Base-by-base conservation (phyloP, 30 jellyfish, hydroid and myxozoan species). In the Haliclystus octoradiatus region DNA sequence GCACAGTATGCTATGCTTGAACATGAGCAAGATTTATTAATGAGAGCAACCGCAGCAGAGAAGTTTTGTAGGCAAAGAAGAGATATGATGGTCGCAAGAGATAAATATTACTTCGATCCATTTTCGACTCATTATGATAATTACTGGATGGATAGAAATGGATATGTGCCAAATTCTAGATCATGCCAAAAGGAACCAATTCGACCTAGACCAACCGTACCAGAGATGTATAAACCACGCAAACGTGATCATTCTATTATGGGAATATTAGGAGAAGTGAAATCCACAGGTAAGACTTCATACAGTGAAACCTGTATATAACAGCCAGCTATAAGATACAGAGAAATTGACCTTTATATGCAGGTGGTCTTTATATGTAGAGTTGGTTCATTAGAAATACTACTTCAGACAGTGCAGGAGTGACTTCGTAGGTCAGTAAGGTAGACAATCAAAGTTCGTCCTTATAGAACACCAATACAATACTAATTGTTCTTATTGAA, bases 1-100 rank as follows among this genome's bases (percentile, higher is more conserved):
- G 86, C 92, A 52, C 57, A 87, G 33, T 79, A 77, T 31, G 96
- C 96, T 0, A 52, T 75, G 67, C 30, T 78, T 35, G 96, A 86
- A 33, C 94, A 76, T n/a, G 94, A 84, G 70, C 88, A 77, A 57
- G 93, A 84, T 52, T 25, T 74, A 52, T 68, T 75, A 0, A 62
- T 75, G 7, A n/a, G 25, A 26, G 30, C 30, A 13, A 5, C 68
- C 26, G 23, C 30, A 12, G 30, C 68, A 5, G 68, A 40, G 14
- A 40, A 40, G 57, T 40, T 5, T 40, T 5, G 14, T 19, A 9
- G 57, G 9, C 57, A 40, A 40, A 9, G 57, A 40, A 9, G 57
- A 5, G 14, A 40, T 40, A 19, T 19, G 57, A 40, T 40, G 57
- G 57, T 40, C 9, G n/a, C n/a, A n/a, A 9, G 57, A 40, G 57